Evolutionary conservation across 2,113 vertebrate genomes (phyloP).

Genomic region (Alectura lathami): DNA sequence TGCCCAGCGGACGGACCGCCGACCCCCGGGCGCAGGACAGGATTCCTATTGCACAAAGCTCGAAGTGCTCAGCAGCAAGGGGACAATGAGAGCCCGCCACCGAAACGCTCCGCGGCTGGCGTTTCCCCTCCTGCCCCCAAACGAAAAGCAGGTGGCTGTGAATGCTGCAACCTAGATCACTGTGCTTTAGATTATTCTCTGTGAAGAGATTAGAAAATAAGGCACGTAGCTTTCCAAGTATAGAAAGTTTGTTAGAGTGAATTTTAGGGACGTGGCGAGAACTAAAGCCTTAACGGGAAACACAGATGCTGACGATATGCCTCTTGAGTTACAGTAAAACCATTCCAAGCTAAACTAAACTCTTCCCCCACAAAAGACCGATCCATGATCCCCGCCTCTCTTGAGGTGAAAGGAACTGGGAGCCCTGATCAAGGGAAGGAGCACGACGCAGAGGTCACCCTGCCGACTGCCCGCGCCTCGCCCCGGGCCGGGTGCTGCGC

Average conservation of each 20-base stretch:
- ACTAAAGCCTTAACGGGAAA: neutral
- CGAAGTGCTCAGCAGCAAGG: constrained; percentile 56
- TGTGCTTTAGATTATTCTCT: constrained; percentile 75
- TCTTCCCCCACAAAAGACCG: neutral
- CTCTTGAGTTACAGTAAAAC: neutral
- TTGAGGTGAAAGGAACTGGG: neutral
- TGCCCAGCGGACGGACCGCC: constrained; percentile 17
- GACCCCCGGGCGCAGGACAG: neutral
- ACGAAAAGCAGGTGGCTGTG: neutral
- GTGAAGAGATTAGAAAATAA: constrained; percentile 69
- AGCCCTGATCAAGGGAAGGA: neutral
- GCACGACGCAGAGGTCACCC: neutral
- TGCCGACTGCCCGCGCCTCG: neutral
- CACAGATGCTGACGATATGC: neutral
- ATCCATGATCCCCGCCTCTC: neutral
- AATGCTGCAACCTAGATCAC: constrained; percentile 28
- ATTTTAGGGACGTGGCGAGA: constrained; percentile 58
- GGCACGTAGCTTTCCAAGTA: constrained; percentile 78
- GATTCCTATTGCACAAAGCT: constrained; percentile 77
- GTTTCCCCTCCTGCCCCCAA: neutral
- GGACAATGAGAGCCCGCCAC: constrained; percentile 6
- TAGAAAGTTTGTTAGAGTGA: constrained; percentile 65
- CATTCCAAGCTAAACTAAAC: neutral
- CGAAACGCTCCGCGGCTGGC: neutral
- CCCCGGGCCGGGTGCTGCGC: neutral